phyloP scores from a whole-genome alignment of 2,888 invertebrate genomes.

The Sinelater perroti region DNA sequence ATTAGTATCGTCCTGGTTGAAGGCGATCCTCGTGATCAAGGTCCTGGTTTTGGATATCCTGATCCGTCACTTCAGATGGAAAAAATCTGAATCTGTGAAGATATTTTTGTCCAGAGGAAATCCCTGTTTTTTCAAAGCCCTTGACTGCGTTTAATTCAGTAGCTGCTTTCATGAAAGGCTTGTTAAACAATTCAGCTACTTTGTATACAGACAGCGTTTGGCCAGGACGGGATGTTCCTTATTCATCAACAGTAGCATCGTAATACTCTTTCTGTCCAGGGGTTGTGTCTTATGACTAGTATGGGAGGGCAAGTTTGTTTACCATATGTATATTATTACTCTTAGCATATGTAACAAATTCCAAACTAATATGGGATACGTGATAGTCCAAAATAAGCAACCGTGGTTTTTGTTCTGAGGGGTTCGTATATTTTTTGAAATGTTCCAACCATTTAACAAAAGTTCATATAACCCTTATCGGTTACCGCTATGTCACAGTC shows the following conservation, averaged over 20 bases:
- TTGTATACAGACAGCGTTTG: not conserved
- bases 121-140: not conserved
- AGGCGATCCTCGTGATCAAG: too few species aligned
- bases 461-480: too few species aligned
- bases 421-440: too few species aligned
- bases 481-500: not conserved
- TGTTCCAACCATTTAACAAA: not conserved
- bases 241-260: conserved; percentile 3
- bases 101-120: too few species aligned
- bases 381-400: conserved; percentile 47
- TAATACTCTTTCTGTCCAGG: conserved; percentile 24
- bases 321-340: conserved; percentile 48
- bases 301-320: conserved; percentile 33
- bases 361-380: conserved; percentile 33
- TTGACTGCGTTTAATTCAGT: not conserved
- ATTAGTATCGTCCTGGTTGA: too few species aligned
- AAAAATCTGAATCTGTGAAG: not conserved
- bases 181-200: not conserved
- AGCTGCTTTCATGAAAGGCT: not conserved
- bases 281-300: conserved; percentile 23
- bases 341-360: conserved; percentile 42
- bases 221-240: not conserved
- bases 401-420: too few species aligned
- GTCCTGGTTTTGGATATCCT: too few species aligned
- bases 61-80: not conserved